Evolutionary conservation across 1,140 invertebrate species (phyloP).

Genomic region (Zaprionus capensis): DNA sequence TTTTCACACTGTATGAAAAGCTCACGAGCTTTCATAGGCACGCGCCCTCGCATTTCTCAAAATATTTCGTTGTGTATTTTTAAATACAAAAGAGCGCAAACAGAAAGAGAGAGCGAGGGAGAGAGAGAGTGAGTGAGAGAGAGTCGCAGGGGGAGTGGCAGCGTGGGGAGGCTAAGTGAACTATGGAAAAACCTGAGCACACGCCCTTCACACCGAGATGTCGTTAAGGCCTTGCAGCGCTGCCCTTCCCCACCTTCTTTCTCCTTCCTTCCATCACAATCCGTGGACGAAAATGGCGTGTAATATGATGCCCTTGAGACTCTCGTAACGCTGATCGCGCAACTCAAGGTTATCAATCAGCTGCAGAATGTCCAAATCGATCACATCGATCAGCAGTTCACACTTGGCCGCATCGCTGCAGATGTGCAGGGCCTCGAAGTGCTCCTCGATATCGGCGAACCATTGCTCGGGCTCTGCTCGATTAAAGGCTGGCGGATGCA

Average conservation of each 20-base stretch:
- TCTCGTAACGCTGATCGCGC: constrained; percentile 25
- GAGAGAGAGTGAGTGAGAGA: background rate
- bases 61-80: constrained; percentile 39
- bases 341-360: constrained; percentile 10
- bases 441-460: constrained; percentile 29
- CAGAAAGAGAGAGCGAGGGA: background rate
- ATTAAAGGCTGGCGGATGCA: constrained; percentile 28
- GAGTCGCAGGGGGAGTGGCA: background rate
- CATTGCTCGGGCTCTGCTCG: constrained; percentile 12
- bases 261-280: background rate
- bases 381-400: constrained; percentile 28
- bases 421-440: constrained; percentile 29
- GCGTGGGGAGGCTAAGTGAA: background rate
- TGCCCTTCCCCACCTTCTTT: too few relatives aligned
- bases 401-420: constrained; percentile 26
- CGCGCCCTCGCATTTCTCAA: constrained; percentile 36
- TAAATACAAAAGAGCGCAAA: constrained; percentile 19
- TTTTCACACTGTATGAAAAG: background rate
- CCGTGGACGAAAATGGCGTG: background rate
- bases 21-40: constrained; percentile 25
- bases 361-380: constrained; percentile 26
- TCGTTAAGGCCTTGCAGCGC: too few relatives aligned
- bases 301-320: constrained; percentile 28
- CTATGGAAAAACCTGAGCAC: background rate
- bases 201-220: background rate